Conservation (phyloP, 1,140 invertebrate species). For the Procambarus virginalis region DNA sequence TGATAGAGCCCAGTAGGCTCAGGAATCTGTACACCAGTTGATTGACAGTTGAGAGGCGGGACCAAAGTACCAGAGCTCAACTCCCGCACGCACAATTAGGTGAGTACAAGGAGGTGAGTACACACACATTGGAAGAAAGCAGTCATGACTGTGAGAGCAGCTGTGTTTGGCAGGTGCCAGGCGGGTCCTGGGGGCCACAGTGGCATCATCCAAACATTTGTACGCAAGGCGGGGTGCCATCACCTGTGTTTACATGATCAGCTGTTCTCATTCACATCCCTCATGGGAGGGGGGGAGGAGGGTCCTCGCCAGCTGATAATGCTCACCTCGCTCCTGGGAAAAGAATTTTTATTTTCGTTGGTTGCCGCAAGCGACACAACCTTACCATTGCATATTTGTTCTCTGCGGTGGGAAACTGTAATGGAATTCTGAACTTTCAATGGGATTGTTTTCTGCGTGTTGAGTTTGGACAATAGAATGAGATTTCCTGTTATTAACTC, state of each 20-base stretch:
- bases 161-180: neutral
- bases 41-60: too few species aligned
- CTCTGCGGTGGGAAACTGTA: neutral
- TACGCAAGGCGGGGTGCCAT: neutral
- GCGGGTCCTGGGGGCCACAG: neutral
- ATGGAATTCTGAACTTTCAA: neutral
- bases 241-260: neutral
- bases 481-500: neutral
- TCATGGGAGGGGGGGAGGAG: neutral
- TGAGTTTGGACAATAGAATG: neutral
- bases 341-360: neutral
- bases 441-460: neutral
- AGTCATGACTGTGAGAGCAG: neutral
- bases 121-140: neutral
- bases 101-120: too few species aligned
- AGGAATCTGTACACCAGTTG: too few species aligned
- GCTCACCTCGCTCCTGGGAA: neutral
- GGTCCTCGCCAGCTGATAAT: neutral
- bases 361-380: neutral
- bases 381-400: neutral
- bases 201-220: neutral
- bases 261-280: neutral
- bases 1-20: too few species aligned
- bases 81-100: too few species aligned
- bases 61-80: too few species aligned